Base-by-base conservation (phyloP, 2,888 invertebrate species). In the Papilio gigon region DNA sequence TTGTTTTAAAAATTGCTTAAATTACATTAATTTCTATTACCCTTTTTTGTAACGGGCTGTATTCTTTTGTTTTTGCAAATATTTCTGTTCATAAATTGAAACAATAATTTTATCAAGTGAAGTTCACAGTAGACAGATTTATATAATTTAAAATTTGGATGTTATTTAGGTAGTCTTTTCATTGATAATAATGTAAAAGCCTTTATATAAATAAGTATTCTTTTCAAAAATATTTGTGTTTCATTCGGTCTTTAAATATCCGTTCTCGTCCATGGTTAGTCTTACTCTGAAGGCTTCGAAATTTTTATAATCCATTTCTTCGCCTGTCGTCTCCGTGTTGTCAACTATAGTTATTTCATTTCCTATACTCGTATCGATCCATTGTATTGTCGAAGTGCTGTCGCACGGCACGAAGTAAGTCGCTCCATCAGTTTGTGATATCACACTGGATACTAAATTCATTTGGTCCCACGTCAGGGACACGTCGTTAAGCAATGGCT, bases 371-470 rank as follows among this genome's bases (percentile, higher is more conserved):
- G 62, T 62, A n/a, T 67, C 67, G 4, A 67, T 62, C 67, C 67
- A 67, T n/a, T 53, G 67, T 30, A 67, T 4, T 0, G 61, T 62
- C 0, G 67, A 61, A 2, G 67, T 53, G 33, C 67, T 62, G 61
- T 67, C 67, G n/a, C 67, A 67, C 6, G 67, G 67, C 12, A 67
- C 58, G 47, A 66, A 47, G 22, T 67, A 68, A 11, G 63, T 70
- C 35, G 73, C 76, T 17, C 70, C 71, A 20, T 73, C 75, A 2
- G 73, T 72, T 17, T 76, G 75, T 61, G 72, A 71, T 30, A 72
- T 75, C 11, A 73, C 74, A 20, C 70, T 71, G n/a, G 72, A 62
- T 1, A 62, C 62, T 11, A 67, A 56, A 17, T 62, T 67, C 67
- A 62, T 67, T 62, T 67, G 61, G 6, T 67, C 60, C 67, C 67